Base-by-base conservation (phyloP, 2,888 invertebrate species). In the Noctua pronuba region DNA sequence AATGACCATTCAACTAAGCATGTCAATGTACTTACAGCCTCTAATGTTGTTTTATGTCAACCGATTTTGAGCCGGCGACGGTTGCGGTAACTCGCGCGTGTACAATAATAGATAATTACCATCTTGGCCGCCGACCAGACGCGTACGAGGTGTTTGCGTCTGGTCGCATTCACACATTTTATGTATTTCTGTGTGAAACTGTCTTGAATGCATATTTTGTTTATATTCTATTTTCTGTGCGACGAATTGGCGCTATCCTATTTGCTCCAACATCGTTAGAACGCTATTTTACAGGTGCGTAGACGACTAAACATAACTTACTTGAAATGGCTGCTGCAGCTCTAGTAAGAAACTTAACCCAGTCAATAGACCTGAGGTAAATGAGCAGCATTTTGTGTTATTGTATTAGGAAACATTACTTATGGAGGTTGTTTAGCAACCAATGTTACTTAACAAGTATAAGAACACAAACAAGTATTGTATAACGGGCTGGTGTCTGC, bases 81-180 rank as follows among this genome's bases (percentile, higher is more conserved):
- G 58, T n/a, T 24, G 55, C 62, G 86, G 60, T 66, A 73, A 71
- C 18, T 55, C 49, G 62, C 66, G 55, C 64, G 71, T 10, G 67
- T 80, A 80, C 62, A 86, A 74, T 83, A 86, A 78, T 79, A 83
- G 79, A 83, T 85, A 82, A 86, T 83, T 69, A 76, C 75, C 84
- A 84, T 72, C 71, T 84, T 87, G 87, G 84, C 87, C 13, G 75
- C 67, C 73, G 73, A 87, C 87, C 84, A 84, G 87, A 75, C 80
- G 49, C 55, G 44, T 60, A 67, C 66, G 66, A 49, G 62, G 55
- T 46, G 49, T 67, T 55, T 62, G 66, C 49, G 65, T 77, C 38
- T 67, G 62, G n/a, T 62, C 58, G 70, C n/a, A 68, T 80, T 49
- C 35, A 60, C 31, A 64, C 28, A 60, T 72, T 79, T 79, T 67